Evolutionary conservation across 2,888 invertebrate genomes (phyloP).

Genomic region (Microctonus brassicae): DNA sequence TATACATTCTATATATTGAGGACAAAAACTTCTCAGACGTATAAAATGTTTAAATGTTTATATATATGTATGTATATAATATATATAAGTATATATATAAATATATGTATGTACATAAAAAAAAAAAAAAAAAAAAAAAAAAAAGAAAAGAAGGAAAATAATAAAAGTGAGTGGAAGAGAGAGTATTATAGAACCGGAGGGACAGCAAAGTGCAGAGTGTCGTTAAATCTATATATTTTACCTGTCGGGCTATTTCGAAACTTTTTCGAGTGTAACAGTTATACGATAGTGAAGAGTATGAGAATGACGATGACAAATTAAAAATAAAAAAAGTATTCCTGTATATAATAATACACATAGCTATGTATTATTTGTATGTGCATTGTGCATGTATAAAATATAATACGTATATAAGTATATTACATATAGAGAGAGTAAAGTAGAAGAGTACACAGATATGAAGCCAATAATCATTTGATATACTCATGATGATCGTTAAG

Average conservation of each 20-base stretch:
- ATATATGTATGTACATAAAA: background rate
- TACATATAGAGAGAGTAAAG: too few relatives aligned
- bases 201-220: slow-evolving; percentile 15
- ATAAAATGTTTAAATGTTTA: background rate
- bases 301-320: background rate
- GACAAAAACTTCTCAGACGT: background rate
- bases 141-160: background rate
- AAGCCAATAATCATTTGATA: background rate
- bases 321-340: background rate
- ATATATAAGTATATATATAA: background rate
- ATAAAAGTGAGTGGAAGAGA: background rate
- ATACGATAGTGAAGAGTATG: background rate
- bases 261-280: background rate
- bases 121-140: background rate
- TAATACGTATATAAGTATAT: background rate
- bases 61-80: too few relatives aligned
- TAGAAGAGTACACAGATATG: too few relatives aligned
- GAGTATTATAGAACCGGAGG: background rate
- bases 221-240: slow-evolving; percentile 24
- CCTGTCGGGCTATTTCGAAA: slow-evolving; percentile 23
- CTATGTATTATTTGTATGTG: too few relatives aligned
- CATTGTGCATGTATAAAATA: background rate
- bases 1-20: background rate
- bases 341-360: background rate
- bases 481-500: background rate